These are phyloP conservation scores for Argynnis bischoffii DNA, from an alignment of 2,888 invertebrate species.

Conservation along the genomic window DNA sequence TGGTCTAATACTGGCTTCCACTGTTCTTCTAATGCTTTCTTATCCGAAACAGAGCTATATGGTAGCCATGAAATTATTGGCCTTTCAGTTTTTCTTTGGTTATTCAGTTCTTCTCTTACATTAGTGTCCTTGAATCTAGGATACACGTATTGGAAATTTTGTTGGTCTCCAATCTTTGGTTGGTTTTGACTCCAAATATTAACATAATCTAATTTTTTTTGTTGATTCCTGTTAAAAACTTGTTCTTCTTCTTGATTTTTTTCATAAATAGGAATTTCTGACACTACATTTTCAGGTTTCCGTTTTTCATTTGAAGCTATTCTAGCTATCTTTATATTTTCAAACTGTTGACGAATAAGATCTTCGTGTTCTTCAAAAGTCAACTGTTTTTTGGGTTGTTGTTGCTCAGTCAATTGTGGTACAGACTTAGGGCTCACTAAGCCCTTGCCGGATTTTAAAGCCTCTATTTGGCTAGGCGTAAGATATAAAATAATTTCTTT, in stretches of 20 bases:
- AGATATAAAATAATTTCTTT: slow-evolving; percentile 66
- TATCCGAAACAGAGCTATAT: slow-evolving; percentile 39
- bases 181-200: slow-evolving; percentile 15
- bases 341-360: slow-evolving; percentile 23
- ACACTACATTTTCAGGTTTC: background rate
- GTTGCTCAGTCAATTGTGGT: slow-evolving; percentile 15
- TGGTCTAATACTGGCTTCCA: slow-evolving; percentile 40
- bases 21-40: slow-evolving; percentile 36
- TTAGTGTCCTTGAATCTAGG: slow-evolving; percentile 19
- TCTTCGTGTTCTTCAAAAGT: slow-evolving; percentile 29
- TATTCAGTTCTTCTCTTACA: slow-evolving; percentile 31
- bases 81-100: slow-evolving; percentile 28
- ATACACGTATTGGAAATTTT: slow-evolving; percentile 20
- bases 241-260: background rate
- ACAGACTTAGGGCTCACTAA: slow-evolving; percentile 32
- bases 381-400: slow-evolving; percentile 36
- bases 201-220: background rate
- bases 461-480: slow-evolving; percentile 63
- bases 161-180: slow-evolving; percentile 8
- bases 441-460: slow-evolving; percentile 51
- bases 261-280: slow-evolving; percentile 11
- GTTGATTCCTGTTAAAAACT: slow-evolving; percentile 1
- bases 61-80: slow-evolving; percentile 41
- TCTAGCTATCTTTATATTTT: slow-evolving; percentile 25
- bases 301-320: slow-evolving; percentile 13